Evolutionary conservation across 2,797 vertebrate species (phyloP), one percentile per base, ranked within the genome.

Genomic region (Selene dorsalis): DNA sequence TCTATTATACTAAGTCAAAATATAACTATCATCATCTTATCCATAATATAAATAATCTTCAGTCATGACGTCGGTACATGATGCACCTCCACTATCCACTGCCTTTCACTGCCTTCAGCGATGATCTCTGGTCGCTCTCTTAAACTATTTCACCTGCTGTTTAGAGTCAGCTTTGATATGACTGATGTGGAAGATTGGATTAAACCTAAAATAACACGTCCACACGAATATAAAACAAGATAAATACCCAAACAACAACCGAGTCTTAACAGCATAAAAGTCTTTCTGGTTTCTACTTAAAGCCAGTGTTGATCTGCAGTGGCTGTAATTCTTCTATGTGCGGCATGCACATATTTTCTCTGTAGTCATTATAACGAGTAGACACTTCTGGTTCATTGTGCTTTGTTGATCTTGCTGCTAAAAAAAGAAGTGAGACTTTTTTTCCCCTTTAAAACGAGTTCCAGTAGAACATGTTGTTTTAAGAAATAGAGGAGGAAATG

Each of bases 11-110:
- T 52, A 28, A 70, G 75, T n/a, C 38, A 67, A 48, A 55, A 68
- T n/a, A 59, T 3, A n/a, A 22, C 16, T 28, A 43, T 45, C 58
- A 39, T 53, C 39, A 16, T 69, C 26, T 24, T 81, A 30, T 8
- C 32, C 7, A 68, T 20, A 24, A 60, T 38, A 35, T n/a, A 12
- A 65, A 77, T 83, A 62, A 73, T 66, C 59, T 63, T 71, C 32
- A 53, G 2, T 16, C 26, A n/a, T 18, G 14, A 74, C 56, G 22
- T 32, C 2, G 16, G 50, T 14, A 45, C 32, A 35, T 8, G 7
- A 35, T 35, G 32, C 32, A 35, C 6, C 32, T 35, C 32, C 6
- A 6, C 7, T 6, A 4, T 35, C 7, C 32, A 6, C 32, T 30
- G 30, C 30, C 1, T 24, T n/a, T 38, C 35, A 24, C 48, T 26